A percentile compares a stretch with the other conserved stretches of the same genome.
Conservation (phyloP, 2,113 vertebrate species). For the Dendrocopos noguchii region DNA sequence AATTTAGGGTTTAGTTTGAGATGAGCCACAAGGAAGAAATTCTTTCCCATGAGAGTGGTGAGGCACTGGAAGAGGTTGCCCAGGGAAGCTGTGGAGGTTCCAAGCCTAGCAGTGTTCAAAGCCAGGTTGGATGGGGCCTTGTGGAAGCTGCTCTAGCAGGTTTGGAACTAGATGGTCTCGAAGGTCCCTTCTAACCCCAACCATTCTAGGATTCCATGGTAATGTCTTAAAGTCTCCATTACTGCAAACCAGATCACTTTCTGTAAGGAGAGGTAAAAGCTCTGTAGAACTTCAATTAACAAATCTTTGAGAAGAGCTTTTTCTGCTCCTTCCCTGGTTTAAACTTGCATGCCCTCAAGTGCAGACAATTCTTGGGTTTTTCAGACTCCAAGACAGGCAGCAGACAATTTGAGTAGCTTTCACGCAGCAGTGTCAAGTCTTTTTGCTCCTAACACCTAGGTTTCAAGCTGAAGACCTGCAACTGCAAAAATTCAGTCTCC, state of each 20-base stretch:
- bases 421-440: slow-evolving; percentile 27
- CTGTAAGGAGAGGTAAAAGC: slow-evolving; percentile 27
- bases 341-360: neutral
- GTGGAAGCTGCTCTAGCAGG: no score
- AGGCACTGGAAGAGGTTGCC: no score
- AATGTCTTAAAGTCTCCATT: neutral
- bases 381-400: neutral
- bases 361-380: neutral
- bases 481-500: neutral
- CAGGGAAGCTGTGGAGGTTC: no score
- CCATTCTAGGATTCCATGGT: no score
- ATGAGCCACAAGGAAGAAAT: no score
- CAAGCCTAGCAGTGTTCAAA: no score
- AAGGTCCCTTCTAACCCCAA: no score
- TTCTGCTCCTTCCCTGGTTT: slow-evolving; percentile 6
- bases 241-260: neutral
- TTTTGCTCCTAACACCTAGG: no score
- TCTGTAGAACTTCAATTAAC: neutral
- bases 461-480: neutral
- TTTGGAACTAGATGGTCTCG: no score
- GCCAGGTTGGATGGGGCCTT: no score
- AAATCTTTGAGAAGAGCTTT: neutral
- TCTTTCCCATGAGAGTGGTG: no score
- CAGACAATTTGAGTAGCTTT: neutral
- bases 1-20: neutral